Base-by-base conservation (phyloP, 2,888 invertebrate genomes). In the Perizoma flavofasciatum region DNA sequence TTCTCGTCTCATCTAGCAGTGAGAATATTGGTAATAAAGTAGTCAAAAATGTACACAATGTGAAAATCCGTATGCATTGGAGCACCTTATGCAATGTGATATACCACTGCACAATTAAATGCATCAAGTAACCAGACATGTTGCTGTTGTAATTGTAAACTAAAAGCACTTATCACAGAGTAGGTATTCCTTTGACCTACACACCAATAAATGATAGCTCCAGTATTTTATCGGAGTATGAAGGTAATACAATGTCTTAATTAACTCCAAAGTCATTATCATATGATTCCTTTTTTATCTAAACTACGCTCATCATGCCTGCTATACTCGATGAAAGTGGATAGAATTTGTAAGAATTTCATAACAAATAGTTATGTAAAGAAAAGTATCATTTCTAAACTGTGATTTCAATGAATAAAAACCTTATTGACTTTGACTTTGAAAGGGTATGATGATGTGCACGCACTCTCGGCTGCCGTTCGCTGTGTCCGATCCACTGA, bases 181-280 rank as follows among this genome's bases (percentile, higher is more conserved):
- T 22, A 22, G 22, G 22, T 22, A 22, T 1, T 37, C 6, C n/a
- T 37, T 35, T 49, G 55, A 44, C 55, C 55, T 55, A 44, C 22
- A 49, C 11, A 34, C 32, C 9, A 44, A 11, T 9, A 43, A 44
- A 34, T 53, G 59, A 59, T 59, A 58, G 49, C 39, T 41, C 22
- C 8, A 4, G 22, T 43, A 52, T 48, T 41, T 41, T 49, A 49
- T 49, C 34, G 43, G 11, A 44, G 35, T 1, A 55, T 55, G 35
- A 49, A 37, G 48, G 33, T 32, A 49, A 32, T 39, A 46, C 8
- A 22, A 34, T 40, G 10, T 41, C 48, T 34, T 55, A 33, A 33
- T 40, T 37, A 33, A 6, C 1, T 11, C 44, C 37, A 37, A 37
- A 37, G 5, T 5, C 7, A 7, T 37, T 37, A 37, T 37, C 1